These are phyloP conservation scores for Epinotia brunnichana DNA, from an alignment of 2,888 invertebrate genomes.

Conservation along the genomic window DNA sequence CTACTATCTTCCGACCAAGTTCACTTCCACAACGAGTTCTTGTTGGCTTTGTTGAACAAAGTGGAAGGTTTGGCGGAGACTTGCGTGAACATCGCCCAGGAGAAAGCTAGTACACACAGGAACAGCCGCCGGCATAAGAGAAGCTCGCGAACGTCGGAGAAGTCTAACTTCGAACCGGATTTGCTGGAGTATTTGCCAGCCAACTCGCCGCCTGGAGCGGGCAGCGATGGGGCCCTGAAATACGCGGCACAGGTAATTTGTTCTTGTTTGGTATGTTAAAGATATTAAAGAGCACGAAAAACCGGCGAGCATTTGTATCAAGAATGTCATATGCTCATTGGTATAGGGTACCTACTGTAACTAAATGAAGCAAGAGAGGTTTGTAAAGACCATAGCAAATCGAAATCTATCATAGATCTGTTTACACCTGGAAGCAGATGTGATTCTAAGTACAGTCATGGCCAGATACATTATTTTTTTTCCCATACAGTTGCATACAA, in stretches of 20 bases:
- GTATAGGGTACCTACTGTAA: too few species aligned
- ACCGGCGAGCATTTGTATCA: too few species aligned
- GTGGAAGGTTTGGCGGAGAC: slow-evolving; percentile 83
- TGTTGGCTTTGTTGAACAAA: slow-evolving; percentile 90
- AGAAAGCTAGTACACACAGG: slow-evolving; percentile 72
- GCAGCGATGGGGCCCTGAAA: slow-evolving; percentile 76
- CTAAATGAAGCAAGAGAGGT: too few species aligned
- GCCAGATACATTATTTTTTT: too few species aligned
- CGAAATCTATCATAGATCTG: too few species aligned
- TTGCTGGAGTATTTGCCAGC: slow-evolving; percentile 84
- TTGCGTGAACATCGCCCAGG: slow-evolving; percentile 73
- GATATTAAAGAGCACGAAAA: slow-evolving; percentile 52
- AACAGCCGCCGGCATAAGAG: slow-evolving; percentile 81
- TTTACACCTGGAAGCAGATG: too few species aligned
- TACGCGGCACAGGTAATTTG: slow-evolving; percentile 74
- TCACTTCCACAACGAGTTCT: slow-evolving; percentile 92
- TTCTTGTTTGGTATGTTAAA: not conserved
- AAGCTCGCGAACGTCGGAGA: slow-evolving; percentile 82
- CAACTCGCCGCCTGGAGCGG: slow-evolving; percentile 80
- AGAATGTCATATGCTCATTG: too few species aligned
- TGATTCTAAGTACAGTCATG: too few species aligned
- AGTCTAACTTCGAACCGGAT: slow-evolving; percentile 85
- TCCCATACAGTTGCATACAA: too few species aligned
- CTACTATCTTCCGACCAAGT: slow-evolving; percentile 89
- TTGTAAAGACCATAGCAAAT: too few species aligned